Percentiles rank a stretch among this genome's conserved stretches.
These are phyloP conservation scores for Hypselothyrea guttata DNA, from an alignment of 2,888 invertebrate species.

Conservation along the genomic window DNA sequence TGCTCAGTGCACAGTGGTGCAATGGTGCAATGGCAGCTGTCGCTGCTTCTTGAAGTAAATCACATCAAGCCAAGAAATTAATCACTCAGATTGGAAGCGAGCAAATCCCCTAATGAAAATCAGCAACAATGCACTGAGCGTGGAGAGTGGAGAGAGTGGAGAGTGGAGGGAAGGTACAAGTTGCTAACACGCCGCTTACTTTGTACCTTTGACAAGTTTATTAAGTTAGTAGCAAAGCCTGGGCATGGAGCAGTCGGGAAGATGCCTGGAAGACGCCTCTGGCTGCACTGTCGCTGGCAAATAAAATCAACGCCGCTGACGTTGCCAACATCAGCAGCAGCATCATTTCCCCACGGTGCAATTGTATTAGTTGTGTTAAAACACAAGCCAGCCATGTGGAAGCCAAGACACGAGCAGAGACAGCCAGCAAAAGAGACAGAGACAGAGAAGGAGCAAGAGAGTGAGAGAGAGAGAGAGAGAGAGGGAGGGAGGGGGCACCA, in stretches of 20 bases:
- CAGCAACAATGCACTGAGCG: slow-evolving; percentile 57
- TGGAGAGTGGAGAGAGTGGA: too few species aligned
- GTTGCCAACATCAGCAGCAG: slow-evolving; percentile 32
- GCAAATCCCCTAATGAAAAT: slow-evolving; percentile 66
- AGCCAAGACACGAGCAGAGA: slow-evolving; percentile 38
- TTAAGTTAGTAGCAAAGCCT: slow-evolving; percentile 70
- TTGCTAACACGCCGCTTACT: slow-evolving; percentile 51
- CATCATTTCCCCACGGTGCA: slow-evolving; percentile 71
- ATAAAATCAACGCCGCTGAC: slow-evolving; percentile 71
- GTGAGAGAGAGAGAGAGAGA: neutral
- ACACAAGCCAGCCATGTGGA: slow-evolving; percentile 73
- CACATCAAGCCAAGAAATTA: slow-evolving; percentile 73
- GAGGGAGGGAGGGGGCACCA: slow-evolving; percentile 9
- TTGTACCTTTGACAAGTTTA: slow-evolving; percentile 75
- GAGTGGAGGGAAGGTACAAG: too few species aligned
- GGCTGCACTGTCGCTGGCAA: slow-evolving; percentile 44
- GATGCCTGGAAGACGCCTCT: too few species aligned
- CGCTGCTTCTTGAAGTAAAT: slow-evolving; percentile 59
- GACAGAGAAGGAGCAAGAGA: slow-evolving; percentile 1
- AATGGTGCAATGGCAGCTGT: slow-evolving; percentile 24
- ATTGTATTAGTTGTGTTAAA: slow-evolving; percentile 76
- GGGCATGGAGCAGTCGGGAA: neutral
- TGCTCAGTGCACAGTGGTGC: neutral
- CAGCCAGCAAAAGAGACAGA: slow-evolving; percentile 33
- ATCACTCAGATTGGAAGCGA: slow-evolving; percentile 64